Evolutionary conservation across 2,797 vertebrate species (phyloP), one percentile per base, ranked within the genome.

Genomic region (Valencia hispanica): DNA sequence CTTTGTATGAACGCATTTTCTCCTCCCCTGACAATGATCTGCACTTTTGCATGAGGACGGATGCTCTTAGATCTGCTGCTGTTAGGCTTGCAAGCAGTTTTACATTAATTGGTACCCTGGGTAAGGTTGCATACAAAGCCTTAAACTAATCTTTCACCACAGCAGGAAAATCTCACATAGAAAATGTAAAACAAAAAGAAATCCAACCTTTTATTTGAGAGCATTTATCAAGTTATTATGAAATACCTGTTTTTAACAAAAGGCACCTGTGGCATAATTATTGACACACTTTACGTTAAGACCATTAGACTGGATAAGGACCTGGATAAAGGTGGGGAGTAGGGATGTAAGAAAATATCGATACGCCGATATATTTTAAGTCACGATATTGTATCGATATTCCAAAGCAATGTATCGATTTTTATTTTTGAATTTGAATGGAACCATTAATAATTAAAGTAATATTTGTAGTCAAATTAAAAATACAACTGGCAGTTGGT

Each of bases 21-120:
- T 65, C 34, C 47, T 50, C 47, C 22, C 43, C 63, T 41, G 45
- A 83, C 66, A 87, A 77, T 86, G 85, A 82, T 74, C 39, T 55
- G 79, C 79, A 45, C 69, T 2, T 71, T 66, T 2, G 32, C 73
- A 73, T 69, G 43, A 73, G 79, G 1, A 71, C 4, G 12, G 84
- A 77, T 78, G 82, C 74, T 1, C 27, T 17, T 70, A 75, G 70
- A 18, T 72, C 71, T 68, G 75, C 75, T 41, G 70, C 70, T 27
- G 77, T 69, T 79, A 73, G 11, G 61, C 51, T 27, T 22, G 4
- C 25, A 74, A 77, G 80, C 73, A 12, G 70, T 50, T 75, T 51
- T 22, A 55, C 12, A 45, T 66, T 66, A 17, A 27, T 45, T 27
- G 45, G 65, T 25, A 43, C 25, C 25, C 17, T n/a, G 17, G 25